Evolutionary conservation across 1,140 invertebrate species (phyloP).

Genomic region (Anagrus nilaparvatae): DNA sequence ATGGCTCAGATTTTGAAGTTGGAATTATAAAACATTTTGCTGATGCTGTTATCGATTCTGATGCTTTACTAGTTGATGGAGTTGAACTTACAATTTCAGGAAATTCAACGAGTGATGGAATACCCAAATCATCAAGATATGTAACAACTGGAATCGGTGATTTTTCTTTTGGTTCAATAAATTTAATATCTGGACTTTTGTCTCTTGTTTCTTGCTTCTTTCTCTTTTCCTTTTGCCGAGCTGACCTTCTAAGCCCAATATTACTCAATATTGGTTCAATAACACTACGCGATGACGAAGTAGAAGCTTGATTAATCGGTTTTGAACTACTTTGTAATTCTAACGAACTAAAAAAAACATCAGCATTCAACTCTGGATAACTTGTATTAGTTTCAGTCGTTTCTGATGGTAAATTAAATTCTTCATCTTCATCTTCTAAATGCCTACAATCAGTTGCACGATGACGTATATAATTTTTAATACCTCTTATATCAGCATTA

Average conservation of each 20-base stretch:
- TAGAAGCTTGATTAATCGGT: constrained; percentile 27
- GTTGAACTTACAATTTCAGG: constrained; percentile 30
- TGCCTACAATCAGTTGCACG: constrained; percentile 53
- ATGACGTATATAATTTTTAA: constrained; percentile 74
- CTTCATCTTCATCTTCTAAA: constrained; percentile 25
- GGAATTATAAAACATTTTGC: too few relatives aligned
- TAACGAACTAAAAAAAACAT: constrained; percentile 75
- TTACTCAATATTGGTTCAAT: too few relatives aligned
- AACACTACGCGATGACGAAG: constrained; percentile 35
- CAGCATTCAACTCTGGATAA: constrained; percentile 54
- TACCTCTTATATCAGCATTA: constrained; percentile 64
- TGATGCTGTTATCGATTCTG: too few relatives aligned
- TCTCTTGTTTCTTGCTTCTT: constrained; percentile 20
- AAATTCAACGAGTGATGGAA: constrained; percentile 37
- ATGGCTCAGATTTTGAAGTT: too few relatives aligned
- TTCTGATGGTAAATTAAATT: constrained; percentile 23
- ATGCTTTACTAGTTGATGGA: neutral
- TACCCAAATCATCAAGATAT: constrained; percentile 35
- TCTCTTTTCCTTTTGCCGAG: constrained; percentile 35
- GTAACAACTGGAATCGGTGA: constrained; percentile 28
- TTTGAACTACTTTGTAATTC: constrained; percentile 70
- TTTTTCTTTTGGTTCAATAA: constrained; percentile 24
- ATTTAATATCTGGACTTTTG: constrained; percentile 25
- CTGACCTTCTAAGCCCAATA: constrained; percentile 29
- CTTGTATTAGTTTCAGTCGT: constrained; percentile 31